Evolutionary conservation across 92 coral and sea anemone species (phyloP), one percentile per base, ranked within the genome.

Genomic region (Scolanthus callimorphus): DNA sequence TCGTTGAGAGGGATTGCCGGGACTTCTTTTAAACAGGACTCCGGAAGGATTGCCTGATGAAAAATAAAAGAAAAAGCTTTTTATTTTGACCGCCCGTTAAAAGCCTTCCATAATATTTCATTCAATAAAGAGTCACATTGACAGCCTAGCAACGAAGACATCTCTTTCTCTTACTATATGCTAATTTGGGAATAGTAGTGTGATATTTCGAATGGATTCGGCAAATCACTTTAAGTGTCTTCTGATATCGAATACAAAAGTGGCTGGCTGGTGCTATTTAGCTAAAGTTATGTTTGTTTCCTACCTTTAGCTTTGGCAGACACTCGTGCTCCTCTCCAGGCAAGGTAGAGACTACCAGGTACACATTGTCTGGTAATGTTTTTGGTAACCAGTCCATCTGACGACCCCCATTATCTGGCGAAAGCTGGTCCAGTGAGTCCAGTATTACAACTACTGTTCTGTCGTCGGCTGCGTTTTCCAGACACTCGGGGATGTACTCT

Each of bases 391-490:
- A 94, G 29, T 78, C 96, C 63, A 94, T 51, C 50, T 86, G 96
- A 29, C 80, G 85, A 13, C 94, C 96, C 27, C 99, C 92, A 12
- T 84, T 88, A 45, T 78, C 96, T 20, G 83, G 73, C 11, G 90
- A 83, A 31, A 88, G 57, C 64, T 94, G 99, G 60, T 94, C 99
- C 38, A 94, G 71, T 6, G 99, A 94, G 71, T 94, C 99, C n/a
- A 94, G 76, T 48, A 94, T 66, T 29, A 94, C 71, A 10, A 94
- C 78, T 48, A 88, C 90, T 0, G 94, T 95, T 15, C 67, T 73
- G 4, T 74, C 65, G 22, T 43, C 49, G 68, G 90, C 79, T 24
- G 87, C 97, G 25, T 60, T 67, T 51, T 84, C 85, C 65, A 94
- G 60, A 55, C 99, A 94, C 21, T 70, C 76, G 39, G 89, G 76